phyloP scores from a whole-genome alignment of 30 jellyfish, hydroid and myxozoan genomes.

The Aurelia sp. region DNA sequence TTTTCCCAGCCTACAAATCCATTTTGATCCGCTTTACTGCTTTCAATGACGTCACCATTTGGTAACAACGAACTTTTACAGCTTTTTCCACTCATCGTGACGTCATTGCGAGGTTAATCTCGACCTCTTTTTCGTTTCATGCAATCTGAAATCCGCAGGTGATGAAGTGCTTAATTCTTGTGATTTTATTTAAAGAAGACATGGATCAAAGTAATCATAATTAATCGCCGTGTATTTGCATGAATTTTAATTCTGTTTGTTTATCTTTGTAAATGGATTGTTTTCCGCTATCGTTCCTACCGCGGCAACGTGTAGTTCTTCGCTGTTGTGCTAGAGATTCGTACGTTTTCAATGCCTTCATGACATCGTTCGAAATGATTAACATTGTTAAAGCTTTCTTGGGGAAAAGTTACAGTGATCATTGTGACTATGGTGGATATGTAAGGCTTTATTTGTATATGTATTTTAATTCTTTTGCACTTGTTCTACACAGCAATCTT shows the following conservation, averaged over 20 bases:
- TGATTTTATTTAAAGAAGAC: neutral
- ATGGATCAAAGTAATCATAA: neutral
- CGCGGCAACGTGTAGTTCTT: too few relatives aligned
- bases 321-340: neutral
- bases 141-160: neutral
- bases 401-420: conserved; percentile 8
- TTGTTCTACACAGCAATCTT: too few relatives aligned
- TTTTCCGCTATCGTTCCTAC: neutral
- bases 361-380: conserved; percentile 10
- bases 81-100: too few relatives aligned
- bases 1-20: too few relatives aligned
- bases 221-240: conserved; percentile 7
- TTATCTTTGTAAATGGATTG: neutral
- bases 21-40: too few relatives aligned
- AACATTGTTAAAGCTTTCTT: conserved; percentile 24
- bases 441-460: neutral
- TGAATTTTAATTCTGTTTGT: neutral
- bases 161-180: neutral
- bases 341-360: neutral
- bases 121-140: too few relatives aligned
- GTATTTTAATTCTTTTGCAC: too few relatives aligned
- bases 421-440: neutral
- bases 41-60: too few relatives aligned
- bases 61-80: too few relatives aligned
- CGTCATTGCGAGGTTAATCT: too few relatives aligned